Conservation (phyloP, 2,113 vertebrate species). For the Campylomormyrus numenius region DNA sequence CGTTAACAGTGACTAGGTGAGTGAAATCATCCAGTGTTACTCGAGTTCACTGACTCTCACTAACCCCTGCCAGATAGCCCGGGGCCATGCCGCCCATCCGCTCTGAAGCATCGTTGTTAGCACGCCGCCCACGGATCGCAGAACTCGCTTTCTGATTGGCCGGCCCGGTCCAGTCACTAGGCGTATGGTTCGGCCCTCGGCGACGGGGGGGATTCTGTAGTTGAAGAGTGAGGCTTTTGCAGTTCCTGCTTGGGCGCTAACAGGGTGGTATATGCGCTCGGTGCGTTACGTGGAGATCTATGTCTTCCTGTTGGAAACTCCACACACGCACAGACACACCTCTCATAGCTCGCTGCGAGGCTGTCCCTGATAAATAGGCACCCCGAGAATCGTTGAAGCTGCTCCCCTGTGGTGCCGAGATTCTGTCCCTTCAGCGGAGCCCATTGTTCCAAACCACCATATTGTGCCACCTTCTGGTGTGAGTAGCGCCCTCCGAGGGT, state of each 20-base stretch:
- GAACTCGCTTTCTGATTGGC: slow-evolving; percentile 42
- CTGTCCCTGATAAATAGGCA: not conserved
- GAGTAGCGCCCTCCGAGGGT: not conserved
- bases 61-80: slow-evolving; percentile 47
- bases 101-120: slow-evolving; percentile 55
- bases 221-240: not conserved
- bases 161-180: slow-evolving; percentile 35
- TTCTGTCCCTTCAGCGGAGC: not conserved
- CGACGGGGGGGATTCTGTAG: slow-evolving; percentile 38
- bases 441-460: not conserved
- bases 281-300: not conserved
- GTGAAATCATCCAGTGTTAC: slow-evolving; percentile 45
- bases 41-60: slow-evolving; percentile 54
- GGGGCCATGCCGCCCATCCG: slow-evolving; percentile 45
- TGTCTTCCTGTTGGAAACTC: not conserved
- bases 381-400: not conserved
- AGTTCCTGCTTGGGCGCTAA: slow-evolving; percentile 22
- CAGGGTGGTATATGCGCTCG: not conserved
- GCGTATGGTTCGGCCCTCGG: slow-evolving; percentile 53
- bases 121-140: slow-evolving; percentile 32
- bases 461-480: not conserved
- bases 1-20: not conserved
- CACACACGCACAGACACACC: too few species aligned
- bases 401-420: not conserved
- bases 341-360: not conserved